These are phyloP conservation scores for Thamnophis elegans DNA, from an alignment of 2,797 vertebrate genomes.

Conservation along the genomic window DNA sequence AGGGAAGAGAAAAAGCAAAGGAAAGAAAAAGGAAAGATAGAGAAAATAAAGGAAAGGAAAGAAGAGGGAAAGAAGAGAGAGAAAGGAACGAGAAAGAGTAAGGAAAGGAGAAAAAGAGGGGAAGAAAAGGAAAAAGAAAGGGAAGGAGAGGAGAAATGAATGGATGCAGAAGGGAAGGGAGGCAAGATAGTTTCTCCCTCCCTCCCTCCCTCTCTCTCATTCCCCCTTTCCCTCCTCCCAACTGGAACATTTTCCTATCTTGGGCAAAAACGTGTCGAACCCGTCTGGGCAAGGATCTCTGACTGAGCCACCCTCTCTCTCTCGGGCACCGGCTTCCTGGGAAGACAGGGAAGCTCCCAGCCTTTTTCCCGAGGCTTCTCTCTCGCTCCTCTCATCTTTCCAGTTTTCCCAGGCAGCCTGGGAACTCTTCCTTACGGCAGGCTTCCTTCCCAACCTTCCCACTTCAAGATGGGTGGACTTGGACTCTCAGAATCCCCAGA, in stretches of 20 bases:
- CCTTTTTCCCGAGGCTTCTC: not conserved
- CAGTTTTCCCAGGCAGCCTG: not conserved
- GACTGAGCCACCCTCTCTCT: not conserved
- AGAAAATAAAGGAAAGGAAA: no score
- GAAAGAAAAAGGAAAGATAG: no score
- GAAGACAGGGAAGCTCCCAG: not conserved
- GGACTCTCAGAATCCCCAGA: not conserved
- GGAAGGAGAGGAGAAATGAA: not conserved
- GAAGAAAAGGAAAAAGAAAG: no score
- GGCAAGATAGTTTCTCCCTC: not conserved
- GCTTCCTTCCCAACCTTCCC: not conserved
- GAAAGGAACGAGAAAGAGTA: no score
- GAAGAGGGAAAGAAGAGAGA: no score
- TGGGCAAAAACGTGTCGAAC: not conserved
- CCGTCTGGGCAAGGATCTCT: not conserved
- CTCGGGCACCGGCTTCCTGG: rapidly evolving
- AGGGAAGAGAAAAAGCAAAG: no score
- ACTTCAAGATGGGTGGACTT: not conserved
- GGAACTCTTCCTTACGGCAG: not conserved
- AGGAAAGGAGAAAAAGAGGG: no score
- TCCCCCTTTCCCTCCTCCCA: not conserved
- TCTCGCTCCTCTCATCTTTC: not conserved
- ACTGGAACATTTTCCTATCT: not conserved
- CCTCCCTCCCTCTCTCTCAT: rapidly evolving
- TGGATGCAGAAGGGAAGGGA: no score